These are phyloP conservation scores for Choloepus didactylus DNA, from an alignment of 2,797 vertebrate species.

Conservation along the genomic window DNA sequence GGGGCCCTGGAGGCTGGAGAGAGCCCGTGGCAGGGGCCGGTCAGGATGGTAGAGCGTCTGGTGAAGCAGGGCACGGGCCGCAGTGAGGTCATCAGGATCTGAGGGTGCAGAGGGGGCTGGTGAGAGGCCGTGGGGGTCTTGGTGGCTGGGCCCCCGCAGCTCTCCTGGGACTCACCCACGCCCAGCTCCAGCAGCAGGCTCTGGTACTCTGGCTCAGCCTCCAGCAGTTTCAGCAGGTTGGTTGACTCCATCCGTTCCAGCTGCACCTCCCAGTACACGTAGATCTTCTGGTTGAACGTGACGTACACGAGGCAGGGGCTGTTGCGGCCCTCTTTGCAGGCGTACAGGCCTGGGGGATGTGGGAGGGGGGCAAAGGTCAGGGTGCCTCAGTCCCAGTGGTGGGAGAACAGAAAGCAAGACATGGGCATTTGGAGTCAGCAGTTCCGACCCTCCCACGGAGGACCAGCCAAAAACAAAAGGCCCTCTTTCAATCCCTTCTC, in stretches of 20 bases:
- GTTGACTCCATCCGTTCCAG: conserved; percentile 98
- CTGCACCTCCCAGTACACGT: conserved; percentile 97
- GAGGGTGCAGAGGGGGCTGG: conserved; percentile 62
- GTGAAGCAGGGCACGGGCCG: conserved; percentile 90
- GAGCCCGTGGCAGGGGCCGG: conserved; percentile 71
- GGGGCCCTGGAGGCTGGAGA: conserved; percentile 67
- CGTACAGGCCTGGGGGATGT: conserved; percentile 93
- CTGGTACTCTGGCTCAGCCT: conserved; percentile 91
- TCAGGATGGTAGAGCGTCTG: conserved; percentile 92
- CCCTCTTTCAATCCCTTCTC: not conserved
- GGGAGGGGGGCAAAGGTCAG: not conserved
- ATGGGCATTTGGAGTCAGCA: not conserved
- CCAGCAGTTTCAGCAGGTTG: conserved; percentile 94
- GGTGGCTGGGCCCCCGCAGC: not conserved
- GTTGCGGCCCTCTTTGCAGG: conserved; percentile 95
- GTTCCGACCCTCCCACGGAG: not conserved
- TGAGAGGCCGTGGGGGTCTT: not conserved
- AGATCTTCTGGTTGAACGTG: conserved; percentile 98
- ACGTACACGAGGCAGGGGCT: conserved; percentile 98
- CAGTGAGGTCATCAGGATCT: conserved; percentile 91
- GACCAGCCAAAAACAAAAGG: not conserved
- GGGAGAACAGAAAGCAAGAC: not conserved
- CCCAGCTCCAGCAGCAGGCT: conserved; percentile 89
- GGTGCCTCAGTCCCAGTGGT: not conserved
- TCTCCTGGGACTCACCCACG: conserved; percentile 90